phyloP scores from a whole-genome alignment of 1,140 invertebrate species.

The Bombus soroeensis region DNA sequence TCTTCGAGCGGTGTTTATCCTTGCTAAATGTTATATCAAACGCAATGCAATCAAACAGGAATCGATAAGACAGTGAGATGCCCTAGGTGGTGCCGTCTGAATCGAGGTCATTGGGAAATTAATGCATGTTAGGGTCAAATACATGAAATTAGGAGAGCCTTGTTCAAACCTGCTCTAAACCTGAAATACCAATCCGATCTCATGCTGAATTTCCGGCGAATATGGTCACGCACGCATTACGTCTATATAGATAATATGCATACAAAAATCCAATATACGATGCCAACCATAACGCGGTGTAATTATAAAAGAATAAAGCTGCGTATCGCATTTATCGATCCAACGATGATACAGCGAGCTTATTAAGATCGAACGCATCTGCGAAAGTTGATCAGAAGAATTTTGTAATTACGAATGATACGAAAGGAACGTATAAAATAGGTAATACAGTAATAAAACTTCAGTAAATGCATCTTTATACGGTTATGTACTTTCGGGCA shows the following conservation, averaged over 20 bases:
- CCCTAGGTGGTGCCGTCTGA: slow-evolving; percentile 1
- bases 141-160: slow-evolving; percentile 18
- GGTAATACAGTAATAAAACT: neutral
- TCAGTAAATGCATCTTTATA: neutral
- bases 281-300: neutral
- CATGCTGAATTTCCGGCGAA: neutral
- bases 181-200: neutral
- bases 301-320: neutral
- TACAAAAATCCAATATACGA: neutral
- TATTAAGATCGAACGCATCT: neutral
- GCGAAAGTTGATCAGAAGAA: neutral
- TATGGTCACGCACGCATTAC: neutral
- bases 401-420: neutral
- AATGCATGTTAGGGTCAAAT: slow-evolving; percentile 25
- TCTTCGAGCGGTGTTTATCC: neutral
- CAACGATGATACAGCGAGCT: neutral
- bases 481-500: neutral
- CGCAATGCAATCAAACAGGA: slow-evolving; percentile 36
- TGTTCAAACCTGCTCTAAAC: slow-evolving; percentile 9
- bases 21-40: slow-evolving; percentile 15
- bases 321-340: too few relatives aligned
- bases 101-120: slow-evolving; percentile 41
- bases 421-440: neutral
- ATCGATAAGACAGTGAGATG: slow-evolving; percentile 36
- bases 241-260: neutral